These are phyloP conservation scores for Oreotragus oreotragus DNA, from an alignment of 2,113 vertebrate species.

Conservation along the genomic window DNA sequence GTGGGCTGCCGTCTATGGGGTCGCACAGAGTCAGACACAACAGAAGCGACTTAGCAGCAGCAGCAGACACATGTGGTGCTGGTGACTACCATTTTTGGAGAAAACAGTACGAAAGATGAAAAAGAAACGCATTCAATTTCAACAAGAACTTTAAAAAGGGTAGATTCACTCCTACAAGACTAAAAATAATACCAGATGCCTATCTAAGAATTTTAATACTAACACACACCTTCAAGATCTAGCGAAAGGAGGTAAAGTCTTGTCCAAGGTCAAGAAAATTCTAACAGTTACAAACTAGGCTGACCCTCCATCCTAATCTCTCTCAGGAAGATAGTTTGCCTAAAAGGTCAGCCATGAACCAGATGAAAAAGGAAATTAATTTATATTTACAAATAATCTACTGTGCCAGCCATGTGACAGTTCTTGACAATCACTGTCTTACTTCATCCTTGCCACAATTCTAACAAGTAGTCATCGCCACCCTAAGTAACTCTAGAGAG, in stretches of 20 bases:
- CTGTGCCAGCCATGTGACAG: not conserved
- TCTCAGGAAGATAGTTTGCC: not conserved
- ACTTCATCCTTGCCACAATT: not conserved
- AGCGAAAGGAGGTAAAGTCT: not conserved
- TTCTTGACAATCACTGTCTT: not conserved
- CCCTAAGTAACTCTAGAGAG: not conserved
- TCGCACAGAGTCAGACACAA: fast-evolving
- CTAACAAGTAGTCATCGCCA: not conserved
- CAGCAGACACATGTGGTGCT: not conserved
- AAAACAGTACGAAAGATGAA: not conserved
- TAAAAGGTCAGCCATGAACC: not conserved
- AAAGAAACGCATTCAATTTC: slow-evolving; percentile 2
- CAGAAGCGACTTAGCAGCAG: not conserved
- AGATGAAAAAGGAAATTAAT: not conserved
- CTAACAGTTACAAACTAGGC: not conserved
- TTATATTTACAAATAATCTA: slow-evolving; percentile 1
- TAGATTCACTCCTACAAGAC: not conserved
- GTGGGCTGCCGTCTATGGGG: not conserved
- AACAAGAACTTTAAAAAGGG: not conserved
- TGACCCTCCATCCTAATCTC: not conserved
- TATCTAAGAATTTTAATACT: not conserved
- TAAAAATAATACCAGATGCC: not conserved
- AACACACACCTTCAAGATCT: not conserved
- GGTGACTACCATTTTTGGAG: not conserved
- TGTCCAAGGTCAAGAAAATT: not conserved